Evolutionary conservation across 1,140 invertebrate genomes (phyloP).

Genomic region (Cheumatopsyche charites): DNA sequence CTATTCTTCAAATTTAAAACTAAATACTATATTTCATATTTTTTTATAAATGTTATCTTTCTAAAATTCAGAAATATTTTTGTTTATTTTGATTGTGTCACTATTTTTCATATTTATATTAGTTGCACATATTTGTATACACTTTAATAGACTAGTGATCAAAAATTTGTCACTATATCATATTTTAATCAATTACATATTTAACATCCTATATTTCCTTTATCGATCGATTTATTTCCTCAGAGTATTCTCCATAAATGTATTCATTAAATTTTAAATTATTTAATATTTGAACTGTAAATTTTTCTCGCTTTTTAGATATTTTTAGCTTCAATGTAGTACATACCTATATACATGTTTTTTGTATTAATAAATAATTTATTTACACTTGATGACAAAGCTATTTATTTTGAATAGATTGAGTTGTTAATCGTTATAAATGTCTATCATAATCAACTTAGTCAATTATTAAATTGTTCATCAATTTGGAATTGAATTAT

Average conservation of each 20-base stretch:
- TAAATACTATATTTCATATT: slow-evolving; percentile 5
- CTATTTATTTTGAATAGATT: background rate
- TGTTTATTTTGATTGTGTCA: slow-evolving; percentile 1
- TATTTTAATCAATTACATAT: background rate
- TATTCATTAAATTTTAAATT: background rate
- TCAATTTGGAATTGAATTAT: slow-evolving; percentile 5
- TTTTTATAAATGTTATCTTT: slow-evolving; percentile 8
- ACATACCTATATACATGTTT: slow-evolving; percentile 6
- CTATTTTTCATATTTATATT: slow-evolving; percentile 21
- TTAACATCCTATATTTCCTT: background rate
- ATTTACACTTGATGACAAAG: background rate
- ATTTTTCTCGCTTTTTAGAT: slow-evolving; percentile 17
- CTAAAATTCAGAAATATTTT: background rate
- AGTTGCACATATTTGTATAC: background rate
- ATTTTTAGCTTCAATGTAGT: slow-evolving; percentile 20
- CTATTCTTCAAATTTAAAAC: background rate
- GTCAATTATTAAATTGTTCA: slow-evolving; percentile 9
- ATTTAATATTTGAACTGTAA: slow-evolving; percentile 6
- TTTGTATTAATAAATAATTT: slow-evolving; percentile 1
- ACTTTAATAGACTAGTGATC: too few relatives aligned
- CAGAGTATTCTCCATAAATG: background rate
- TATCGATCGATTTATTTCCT: too few relatives aligned
- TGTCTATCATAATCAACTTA: slow-evolving; percentile 2
- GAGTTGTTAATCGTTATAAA: slow-evolving; percentile 3
- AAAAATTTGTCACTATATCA: too few relatives aligned